Evolutionary conservation across 2,113 vertebrate genomes (phyloP).

Genomic region (Mirza zaza): DNA sequence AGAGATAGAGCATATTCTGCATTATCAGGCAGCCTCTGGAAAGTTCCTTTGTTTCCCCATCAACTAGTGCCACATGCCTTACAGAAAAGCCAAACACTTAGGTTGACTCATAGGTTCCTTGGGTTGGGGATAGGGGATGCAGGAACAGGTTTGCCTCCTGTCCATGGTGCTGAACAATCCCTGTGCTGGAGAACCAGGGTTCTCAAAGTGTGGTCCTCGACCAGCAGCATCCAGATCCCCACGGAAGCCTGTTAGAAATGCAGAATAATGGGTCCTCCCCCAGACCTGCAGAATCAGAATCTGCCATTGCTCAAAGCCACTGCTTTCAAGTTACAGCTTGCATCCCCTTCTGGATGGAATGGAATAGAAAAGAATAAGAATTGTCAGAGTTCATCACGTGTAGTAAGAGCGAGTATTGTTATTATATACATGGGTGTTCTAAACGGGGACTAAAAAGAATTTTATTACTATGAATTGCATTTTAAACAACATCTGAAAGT

Average conservation of each 20-base stretch:
- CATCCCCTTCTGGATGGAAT: not conserved
- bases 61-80: not conserved
- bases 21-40: not conserved
- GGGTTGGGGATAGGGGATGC: not conserved
- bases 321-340: not conserved
- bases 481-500: not conserved
- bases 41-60: not conserved
- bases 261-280: not conserved
- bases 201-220: not conserved
- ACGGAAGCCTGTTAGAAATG: not conserved
- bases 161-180: conserved; percentile 68
- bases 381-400: not conserved
- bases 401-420: not conserved
- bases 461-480: not conserved
- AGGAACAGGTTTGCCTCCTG: conserved; percentile 21
- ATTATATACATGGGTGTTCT: not conserved
- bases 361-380: not conserved
- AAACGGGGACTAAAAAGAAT: not conserved
- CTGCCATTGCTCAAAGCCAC: not conserved
- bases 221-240: not conserved
- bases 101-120: not conserved
- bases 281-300: not conserved
- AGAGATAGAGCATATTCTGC: not conserved
- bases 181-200: not conserved
- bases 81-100: not conserved